These are phyloP conservation scores for Gymnoscopelus microlampas DNA, from an alignment of 2,797 vertebrate genomes.

Conservation along the genomic window DNA sequence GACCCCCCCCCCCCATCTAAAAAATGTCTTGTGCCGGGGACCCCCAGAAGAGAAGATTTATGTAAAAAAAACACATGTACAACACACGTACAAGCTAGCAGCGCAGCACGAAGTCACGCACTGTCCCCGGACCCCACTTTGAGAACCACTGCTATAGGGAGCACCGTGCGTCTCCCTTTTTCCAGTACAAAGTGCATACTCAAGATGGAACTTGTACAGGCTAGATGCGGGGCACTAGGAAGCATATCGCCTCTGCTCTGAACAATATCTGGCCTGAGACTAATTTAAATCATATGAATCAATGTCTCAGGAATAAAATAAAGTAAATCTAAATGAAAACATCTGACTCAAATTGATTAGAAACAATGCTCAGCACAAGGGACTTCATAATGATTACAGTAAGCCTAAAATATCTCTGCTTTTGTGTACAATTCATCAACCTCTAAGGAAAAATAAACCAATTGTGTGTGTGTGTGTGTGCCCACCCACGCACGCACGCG, in stretches of 20 bases:
- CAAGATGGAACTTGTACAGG: constrained; percentile 64
- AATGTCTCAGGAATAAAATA: constrained; percentile 67
- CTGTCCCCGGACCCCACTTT: too few relatives aligned
- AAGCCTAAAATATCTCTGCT: constrained; percentile 75
- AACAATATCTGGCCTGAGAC: constrained; percentile 79
- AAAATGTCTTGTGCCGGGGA: too few relatives aligned
- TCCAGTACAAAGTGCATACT: constrained; percentile 63
- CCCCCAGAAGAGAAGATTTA: too few relatives aligned
- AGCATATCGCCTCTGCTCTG: constrained; percentile 71
- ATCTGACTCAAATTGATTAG: constrained; percentile 84
- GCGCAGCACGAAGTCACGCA: too few relatives aligned
- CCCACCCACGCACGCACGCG: constrained; percentile 1
- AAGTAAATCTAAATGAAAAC: constrained; percentile 84
- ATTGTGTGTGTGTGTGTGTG: constrained; percentile 18
- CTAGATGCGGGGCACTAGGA: constrained; percentile 68
- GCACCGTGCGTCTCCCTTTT: too few relatives aligned
- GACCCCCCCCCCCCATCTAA: too few relatives aligned
- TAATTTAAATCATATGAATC: constrained; percentile 87
- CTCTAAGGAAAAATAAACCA: constrained; percentile 56
- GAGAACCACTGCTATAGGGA: too few relatives aligned
- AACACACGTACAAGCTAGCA: too few relatives aligned
- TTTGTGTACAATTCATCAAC: constrained; percentile 65
- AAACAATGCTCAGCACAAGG: constrained; percentile 75
- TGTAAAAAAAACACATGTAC: too few relatives aligned
- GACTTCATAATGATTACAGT: constrained; percentile 64